Conservation (phyloP, 53 echinoderm and acorn worm genomes). For the Temnopleurus reevesii region DNA sequence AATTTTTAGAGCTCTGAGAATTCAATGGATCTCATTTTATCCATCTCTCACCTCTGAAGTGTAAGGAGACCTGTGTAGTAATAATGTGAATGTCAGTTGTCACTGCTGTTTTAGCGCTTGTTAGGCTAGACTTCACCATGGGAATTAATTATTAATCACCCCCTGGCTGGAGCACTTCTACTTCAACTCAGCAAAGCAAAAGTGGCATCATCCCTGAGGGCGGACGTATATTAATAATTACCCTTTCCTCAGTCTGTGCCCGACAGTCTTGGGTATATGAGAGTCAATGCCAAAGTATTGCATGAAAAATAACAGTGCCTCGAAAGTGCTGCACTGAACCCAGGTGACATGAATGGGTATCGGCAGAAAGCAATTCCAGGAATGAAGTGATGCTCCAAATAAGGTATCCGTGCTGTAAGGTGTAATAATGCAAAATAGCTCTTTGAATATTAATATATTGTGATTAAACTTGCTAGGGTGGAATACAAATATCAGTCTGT, state of each 20-base stretch:
- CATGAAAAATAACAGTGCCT: not conserved
- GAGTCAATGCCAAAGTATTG: not conserved
- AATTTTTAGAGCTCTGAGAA: too few species aligned
- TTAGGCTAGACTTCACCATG: not conserved
- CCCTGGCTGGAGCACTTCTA: not conserved
- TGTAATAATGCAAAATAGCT: not conserved
- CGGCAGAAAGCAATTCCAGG: too few species aligned
- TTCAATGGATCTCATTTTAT: too few species aligned
- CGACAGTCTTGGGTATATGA: not conserved
- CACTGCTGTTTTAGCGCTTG: not conserved
- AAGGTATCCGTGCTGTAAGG: not conserved
- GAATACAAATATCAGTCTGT: not conserved
- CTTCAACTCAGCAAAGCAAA: not conserved
- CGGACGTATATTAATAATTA: not conserved
- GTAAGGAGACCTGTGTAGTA: not conserved
- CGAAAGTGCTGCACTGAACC: too few species aligned
- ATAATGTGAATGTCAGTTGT: not conserved
- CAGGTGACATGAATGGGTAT: too few species aligned
- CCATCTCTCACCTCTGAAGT: too few species aligned
- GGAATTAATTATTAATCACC: conserved; percentile 9
- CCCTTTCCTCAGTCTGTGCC: not conserved
- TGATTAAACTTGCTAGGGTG: not conserved
- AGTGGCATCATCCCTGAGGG: not conserved
- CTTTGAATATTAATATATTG: not conserved
- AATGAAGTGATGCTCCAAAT: too few species aligned